Base-by-base conservation (phyloP, 2,888 invertebrate species). In the Drosophila nigricruria region DNA sequence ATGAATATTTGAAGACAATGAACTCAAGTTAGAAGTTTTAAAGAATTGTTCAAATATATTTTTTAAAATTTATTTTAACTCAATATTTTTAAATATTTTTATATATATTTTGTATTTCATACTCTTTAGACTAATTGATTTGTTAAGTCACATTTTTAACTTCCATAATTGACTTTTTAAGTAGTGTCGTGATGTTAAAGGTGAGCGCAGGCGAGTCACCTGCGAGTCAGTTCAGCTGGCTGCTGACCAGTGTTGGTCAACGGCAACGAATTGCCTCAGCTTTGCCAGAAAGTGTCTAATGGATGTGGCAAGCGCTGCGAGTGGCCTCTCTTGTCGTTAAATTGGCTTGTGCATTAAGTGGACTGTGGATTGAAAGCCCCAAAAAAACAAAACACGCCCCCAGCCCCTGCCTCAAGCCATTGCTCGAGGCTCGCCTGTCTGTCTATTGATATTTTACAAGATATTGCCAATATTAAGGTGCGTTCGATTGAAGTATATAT, bases 401-500 rank as follows among this genome's bases (percentile, higher is more conserved):
- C 38, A 16, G 23, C 45, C 20, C 5, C 23, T 10, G 8, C 30
- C 10, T 18, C 5, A 5, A 23, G 18, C 18, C 45, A 25, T 9
- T 14, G 9, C 25, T 12, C 27, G 53, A 47, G 18, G 16, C 36
- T 25, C 42, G 30, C 10, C 57, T 45, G 20, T 10, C 59, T 60
- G 30, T 30, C 16, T 56, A 77, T 71, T 65, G 73, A 72, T 27
- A 50, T 81, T 78, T 83, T 78, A 81, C 81, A 86, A 77, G 73
- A 76, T 68, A 75, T 82, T 43, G 68, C 32, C 57, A 75, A 50
- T 64, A 71, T 63, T 54, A 30, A 72, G 73, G 70, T 73, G 78
- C 66, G 78, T 52, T 62, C 66, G 40, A 72, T 73, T 50, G 18
- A 63, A 49, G 60, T 49, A n/a, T 23, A 43, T 25, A 12, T 34